A percentile compares a stretch with the other conserved stretches of the same genome.
phyloP scores from a whole-genome alignment of 2,888 invertebrate species.

The Theristus sp. region DNA sequence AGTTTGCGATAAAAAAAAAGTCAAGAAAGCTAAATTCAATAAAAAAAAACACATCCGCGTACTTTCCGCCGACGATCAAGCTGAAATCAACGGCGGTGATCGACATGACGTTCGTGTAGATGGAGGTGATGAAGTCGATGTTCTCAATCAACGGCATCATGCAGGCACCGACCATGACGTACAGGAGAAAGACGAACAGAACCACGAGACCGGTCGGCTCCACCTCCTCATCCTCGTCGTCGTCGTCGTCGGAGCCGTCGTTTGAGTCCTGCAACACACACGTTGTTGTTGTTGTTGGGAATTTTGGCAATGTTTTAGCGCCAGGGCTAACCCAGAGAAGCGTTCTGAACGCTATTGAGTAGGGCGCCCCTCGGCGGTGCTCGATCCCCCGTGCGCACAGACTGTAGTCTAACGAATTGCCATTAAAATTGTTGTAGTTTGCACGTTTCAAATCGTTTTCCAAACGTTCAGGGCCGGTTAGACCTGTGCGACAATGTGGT shows the following conservation, averaged over 20 bases:
- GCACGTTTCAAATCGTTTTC: too few relatives aligned
- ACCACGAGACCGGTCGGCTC: neutral
- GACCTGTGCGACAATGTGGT: too few relatives aligned
- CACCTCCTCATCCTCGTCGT: neutral
- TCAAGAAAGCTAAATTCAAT: neutral
- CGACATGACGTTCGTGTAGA: constrained; percentile 1
- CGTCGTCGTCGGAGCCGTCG: neutral
- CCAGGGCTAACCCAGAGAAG: too few relatives aligned
- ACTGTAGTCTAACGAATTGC: too few relatives aligned
- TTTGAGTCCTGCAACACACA: too few relatives aligned
- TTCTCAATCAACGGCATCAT: neutral
- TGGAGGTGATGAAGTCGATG: neutral
- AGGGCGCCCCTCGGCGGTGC: too few relatives aligned
- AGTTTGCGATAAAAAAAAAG: neutral
- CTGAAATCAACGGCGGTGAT: neutral
- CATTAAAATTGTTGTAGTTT: too few relatives aligned
- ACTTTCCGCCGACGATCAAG: neutral
- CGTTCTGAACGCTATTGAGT: too few relatives aligned
- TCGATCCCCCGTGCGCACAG: too few relatives aligned
- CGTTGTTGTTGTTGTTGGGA: too few relatives aligned
- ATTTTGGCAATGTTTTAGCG: too few relatives aligned
- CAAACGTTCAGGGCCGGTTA: too few relatives aligned
- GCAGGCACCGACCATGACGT: neutral
- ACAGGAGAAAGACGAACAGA: neutral
- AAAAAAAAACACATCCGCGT: neutral